A percentile compares a stretch with the other conserved stretches of the same genome.
Conservation (phyloP, 2,888 invertebrate genomes). For the Callosobruchus maculatus region DNA sequence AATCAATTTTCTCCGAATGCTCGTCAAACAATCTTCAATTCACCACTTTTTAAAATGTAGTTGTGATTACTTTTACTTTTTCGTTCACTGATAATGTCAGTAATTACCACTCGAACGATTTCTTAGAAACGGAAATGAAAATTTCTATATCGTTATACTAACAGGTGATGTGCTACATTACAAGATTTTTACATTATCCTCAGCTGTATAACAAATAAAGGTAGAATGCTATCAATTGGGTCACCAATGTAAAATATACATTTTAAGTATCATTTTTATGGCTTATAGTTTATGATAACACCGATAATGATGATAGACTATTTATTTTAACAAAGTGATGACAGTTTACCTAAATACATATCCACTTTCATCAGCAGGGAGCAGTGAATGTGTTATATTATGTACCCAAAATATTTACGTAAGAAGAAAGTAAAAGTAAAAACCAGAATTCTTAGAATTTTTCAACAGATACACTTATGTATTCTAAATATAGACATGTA, state of each 20-base stretch:
- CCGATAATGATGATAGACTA: neutral
- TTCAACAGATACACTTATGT: too few relatives aligned
- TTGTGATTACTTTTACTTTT: neutral
- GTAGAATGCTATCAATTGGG: neutral
- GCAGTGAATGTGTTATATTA: neutral
- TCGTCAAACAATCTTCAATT: too few relatives aligned
- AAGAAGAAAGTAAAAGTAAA: neutral
- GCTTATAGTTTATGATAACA: neutral
- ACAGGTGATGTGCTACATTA: neutral
- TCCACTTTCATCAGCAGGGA: neutral
- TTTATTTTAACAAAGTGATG: neutral
- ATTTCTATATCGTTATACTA: neutral
- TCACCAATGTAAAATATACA: neutral
- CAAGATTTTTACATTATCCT: neutral
- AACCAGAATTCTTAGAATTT: neutral
- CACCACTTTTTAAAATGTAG: too few relatives aligned
- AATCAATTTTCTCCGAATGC: too few relatives aligned
- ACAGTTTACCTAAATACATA: too few relatives aligned
- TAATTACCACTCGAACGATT: neutral
- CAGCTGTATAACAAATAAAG: neutral
- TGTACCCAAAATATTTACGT: neutral
- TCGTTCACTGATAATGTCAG: neutral
- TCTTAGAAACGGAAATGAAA: neutral
- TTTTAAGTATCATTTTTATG: neutral
- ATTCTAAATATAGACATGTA: too few relatives aligned